Evolutionary conservation across 2,113 vertebrate species (phyloP), one percentile per base, ranked within the genome.

Genomic region (Silurus glanis): DNA sequence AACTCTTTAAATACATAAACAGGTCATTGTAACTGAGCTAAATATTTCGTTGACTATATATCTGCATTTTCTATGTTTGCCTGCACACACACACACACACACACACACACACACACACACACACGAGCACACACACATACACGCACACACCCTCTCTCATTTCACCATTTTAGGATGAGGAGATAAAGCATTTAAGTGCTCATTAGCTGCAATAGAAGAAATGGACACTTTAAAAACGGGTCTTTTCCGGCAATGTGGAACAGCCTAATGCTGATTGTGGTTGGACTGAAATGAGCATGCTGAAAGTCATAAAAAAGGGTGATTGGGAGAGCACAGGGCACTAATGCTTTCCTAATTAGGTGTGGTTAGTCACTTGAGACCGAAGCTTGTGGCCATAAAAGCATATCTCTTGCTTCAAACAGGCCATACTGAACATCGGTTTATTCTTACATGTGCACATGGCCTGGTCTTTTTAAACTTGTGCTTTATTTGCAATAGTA

Each of bases 261-360:
- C 37, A 80, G 61, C 85, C 85, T 91, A 90, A 92, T 91, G 90
- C 86, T 88, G 79, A 88, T 84, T 89, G 83, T 4, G 88, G 87
- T 89, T 85, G 59, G 58, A 81, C 81, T 88, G 86, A 88, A 82
- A 87, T 87, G 72, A 87, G 59, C 56, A 87, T 28, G 69, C 59
- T 76, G 86, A 88, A 87, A 88, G 82, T 87, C 87, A 80, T 90
- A 79, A 87, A 90, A 37, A 84, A 49, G 56, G 80, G 47, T 84
- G 74, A 87, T 64, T 88, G 83, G 88, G 87, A 91, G 89, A 62
- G 88, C 78, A 86, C 58, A 56, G 83, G 72, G 87, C 80, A 59
- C 88, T 91, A 92, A 93, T 93, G 90, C 84, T 74, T 89, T 86
- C 59, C 55, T 86, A 90, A 91, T 92, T 88, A 90, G 85, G 28